phyloP scores from a whole-genome alignment of 30 jellyfish, hydroid and myxozoan genomes.

The Hydractinia echinata region DNA sequence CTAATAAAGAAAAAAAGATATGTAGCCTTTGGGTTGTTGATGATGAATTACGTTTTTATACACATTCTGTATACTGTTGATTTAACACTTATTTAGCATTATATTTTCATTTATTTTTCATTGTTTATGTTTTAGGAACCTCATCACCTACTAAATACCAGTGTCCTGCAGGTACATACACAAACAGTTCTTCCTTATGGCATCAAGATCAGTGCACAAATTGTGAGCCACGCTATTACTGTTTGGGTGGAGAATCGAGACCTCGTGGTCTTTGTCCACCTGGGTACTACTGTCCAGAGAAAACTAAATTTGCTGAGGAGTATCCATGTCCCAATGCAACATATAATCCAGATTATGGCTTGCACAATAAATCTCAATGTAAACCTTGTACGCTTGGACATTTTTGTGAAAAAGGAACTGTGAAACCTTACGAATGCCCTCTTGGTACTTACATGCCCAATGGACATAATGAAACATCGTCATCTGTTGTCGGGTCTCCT shows the following conservation, averaged over 20 bases:
- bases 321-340: slow-evolving; percentile 91
- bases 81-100: too few species aligned
- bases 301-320: slow-evolving; percentile 82
- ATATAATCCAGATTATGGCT: slow-evolving; percentile 69
- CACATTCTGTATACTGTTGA: too few species aligned
- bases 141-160: slow-evolving; percentile 89
- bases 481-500: slow-evolving; percentile 64
- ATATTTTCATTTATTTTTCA: neutral
- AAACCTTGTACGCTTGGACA: slow-evolving; percentile 79
- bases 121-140: slow-evolving; percentile 45
- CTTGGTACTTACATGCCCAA: slow-evolving; percentile 93
- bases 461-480: slow-evolving; percentile 72
- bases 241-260: slow-evolving; percentile 94
- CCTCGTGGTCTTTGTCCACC: slow-evolving; percentile 87
- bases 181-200: slow-evolving; percentile 60
- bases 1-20: too few species aligned
- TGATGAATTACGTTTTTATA: too few species aligned
- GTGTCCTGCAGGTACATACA: slow-evolving; percentile 97
- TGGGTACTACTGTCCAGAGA: slow-evolving; percentile 75
- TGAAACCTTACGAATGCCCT: slow-evolving; percentile 79
- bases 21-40: too few species aligned
- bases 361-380: slow-evolving; percentile 48
- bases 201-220: slow-evolving; percentile 79
- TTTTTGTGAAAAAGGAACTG: slow-evolving; percentile 96
- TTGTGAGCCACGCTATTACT: slow-evolving; percentile 72